phyloP scores from a whole-genome alignment of 1,140 invertebrate species.

The Hormaphis cornu region DNA sequence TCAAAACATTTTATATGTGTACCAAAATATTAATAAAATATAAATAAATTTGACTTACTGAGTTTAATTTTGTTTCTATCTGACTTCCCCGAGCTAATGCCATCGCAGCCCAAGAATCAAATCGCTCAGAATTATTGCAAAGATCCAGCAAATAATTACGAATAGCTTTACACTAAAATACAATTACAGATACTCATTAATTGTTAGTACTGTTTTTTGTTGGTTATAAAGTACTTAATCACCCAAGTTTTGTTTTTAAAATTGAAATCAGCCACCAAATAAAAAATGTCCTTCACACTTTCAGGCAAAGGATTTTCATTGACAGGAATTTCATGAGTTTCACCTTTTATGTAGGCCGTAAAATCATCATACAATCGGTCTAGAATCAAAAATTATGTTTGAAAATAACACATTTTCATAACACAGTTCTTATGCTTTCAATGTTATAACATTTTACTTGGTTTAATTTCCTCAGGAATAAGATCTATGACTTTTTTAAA shows the following conservation, averaged over 20 bases:
- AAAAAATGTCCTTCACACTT: constrained; percentile 66
- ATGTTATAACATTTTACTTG: constrained; percentile 38
- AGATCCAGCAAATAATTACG: constrained; percentile 77
- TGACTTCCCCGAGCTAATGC: constrained; percentile 69
- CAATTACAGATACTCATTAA: background rate
- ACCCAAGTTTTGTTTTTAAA: constrained; percentile 76
- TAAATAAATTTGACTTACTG: constrained; percentile 38
- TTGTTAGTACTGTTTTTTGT: no score
- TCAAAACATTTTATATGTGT: constrained; percentile 30
- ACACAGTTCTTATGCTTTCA: no score
- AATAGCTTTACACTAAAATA: constrained; percentile 52
- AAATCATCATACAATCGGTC: constrained; percentile 46
- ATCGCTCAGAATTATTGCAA: constrained; percentile 61
- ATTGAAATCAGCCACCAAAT: constrained; percentile 82
- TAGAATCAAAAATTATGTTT: background rate
- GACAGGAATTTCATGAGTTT: constrained; percentile 47
- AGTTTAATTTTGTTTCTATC: constrained; percentile 73
- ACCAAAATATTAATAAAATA: constrained; percentile 1
- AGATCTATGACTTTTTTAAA: constrained; percentile 64
- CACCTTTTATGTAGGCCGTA: constrained; percentile 56
- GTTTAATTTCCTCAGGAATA: constrained; percentile 58
- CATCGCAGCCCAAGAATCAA: constrained; percentile 87
- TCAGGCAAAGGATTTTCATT: constrained; percentile 45
- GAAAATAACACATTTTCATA: background rate
- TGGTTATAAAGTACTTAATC: no score